Conservation (phyloP, 2,888 invertebrate species). For the Dyspetes luteomarginatus region DNA sequence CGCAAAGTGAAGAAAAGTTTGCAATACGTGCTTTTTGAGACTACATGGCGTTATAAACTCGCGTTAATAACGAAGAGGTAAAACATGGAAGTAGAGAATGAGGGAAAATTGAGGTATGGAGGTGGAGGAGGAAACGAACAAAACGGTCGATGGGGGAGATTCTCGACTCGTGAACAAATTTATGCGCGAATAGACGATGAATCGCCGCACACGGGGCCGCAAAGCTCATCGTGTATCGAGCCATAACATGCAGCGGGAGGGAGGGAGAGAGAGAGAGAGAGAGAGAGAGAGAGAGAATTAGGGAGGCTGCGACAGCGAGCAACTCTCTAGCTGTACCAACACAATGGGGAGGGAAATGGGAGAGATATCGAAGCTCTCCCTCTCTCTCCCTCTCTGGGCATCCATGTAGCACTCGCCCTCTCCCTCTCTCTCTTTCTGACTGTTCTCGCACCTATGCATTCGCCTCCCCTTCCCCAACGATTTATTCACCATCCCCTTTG, state of each 20-base stretch:
- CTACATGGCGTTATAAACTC: too few species aligned
- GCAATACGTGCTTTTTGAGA: slow-evolving; percentile 28
- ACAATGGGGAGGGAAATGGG: background rate
- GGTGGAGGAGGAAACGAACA: background rate
- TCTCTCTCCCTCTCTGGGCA: slow-evolving; percentile 29
- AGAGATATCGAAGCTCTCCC: slow-evolving; percentile 46
- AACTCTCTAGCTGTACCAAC: background rate
- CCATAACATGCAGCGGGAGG: slow-evolving; percentile 56
- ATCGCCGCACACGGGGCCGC: slow-evolving; percentile 67
- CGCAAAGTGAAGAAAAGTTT: slow-evolving; percentile 40
- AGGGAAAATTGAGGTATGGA: slow-evolving; percentile 41
- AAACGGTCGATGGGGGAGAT: slow-evolving; percentile 7
- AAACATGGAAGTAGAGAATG: slow-evolving; percentile 57
- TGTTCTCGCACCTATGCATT: slow-evolving; percentile 67
- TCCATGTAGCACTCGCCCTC: background rate
- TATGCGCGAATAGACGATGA: slow-evolving; percentile 73
- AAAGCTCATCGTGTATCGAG: slow-evolving; percentile 67
- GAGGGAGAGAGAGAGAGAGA: slow-evolving; percentile 40
- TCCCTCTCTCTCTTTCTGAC: slow-evolving; percentile 14
- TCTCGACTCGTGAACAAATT: slow-evolving; percentile 71
- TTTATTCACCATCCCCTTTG: slow-evolving; percentile 35
- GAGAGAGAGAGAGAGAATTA: slow-evolving; percentile 63
- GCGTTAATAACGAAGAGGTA: slow-evolving; percentile 65
- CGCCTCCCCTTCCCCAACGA: slow-evolving; percentile 65
- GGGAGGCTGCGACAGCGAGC: background rate